Evolutionary conservation across 2,888 invertebrate genomes (phyloP).

Genomic region (Tuta absoluta): DNA sequence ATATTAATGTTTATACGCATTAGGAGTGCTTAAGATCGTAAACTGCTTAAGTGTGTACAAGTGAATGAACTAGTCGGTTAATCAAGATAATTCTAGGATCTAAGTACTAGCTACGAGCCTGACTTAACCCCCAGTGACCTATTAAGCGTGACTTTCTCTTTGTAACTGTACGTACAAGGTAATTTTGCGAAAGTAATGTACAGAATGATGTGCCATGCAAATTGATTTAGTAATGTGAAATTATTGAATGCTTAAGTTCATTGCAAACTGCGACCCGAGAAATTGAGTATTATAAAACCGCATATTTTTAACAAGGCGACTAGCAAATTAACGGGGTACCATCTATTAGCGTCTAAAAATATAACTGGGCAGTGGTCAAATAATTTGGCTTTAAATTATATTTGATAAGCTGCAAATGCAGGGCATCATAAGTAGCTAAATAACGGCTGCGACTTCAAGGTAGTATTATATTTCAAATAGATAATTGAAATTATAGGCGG

Average conservation of each 20-base stretch:
- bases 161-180: neutral
- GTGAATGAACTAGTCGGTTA: neutral
- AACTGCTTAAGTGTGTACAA: neutral
- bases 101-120: neutral
- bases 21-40: conserved; percentile 1
- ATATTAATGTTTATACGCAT: too few species aligned
- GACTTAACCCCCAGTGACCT: conserved; percentile 10
- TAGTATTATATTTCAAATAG: too few species aligned
- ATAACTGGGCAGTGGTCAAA: too few species aligned
- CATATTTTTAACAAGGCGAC: too few species aligned
- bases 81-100: conserved; percentile 5
- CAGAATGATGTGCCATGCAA: neutral
- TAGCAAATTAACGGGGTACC: too few species aligned
- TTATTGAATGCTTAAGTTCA: neutral
- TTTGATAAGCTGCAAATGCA: too few species aligned
- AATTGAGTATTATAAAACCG: too few species aligned
- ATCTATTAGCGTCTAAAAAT: too few species aligned
- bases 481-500: too few species aligned
- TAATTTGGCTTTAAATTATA: too few species aligned
- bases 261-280: neutral
- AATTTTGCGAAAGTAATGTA: neutral
- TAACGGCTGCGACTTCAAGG: too few species aligned
- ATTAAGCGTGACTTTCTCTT: conserved; percentile 3
- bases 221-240: neutral
- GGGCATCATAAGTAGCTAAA: too few species aligned